These are phyloP conservation scores for Tenodera sinensis DNA, from an alignment of 2,888 invertebrate genomes.

Conservation along the genomic window DNA sequence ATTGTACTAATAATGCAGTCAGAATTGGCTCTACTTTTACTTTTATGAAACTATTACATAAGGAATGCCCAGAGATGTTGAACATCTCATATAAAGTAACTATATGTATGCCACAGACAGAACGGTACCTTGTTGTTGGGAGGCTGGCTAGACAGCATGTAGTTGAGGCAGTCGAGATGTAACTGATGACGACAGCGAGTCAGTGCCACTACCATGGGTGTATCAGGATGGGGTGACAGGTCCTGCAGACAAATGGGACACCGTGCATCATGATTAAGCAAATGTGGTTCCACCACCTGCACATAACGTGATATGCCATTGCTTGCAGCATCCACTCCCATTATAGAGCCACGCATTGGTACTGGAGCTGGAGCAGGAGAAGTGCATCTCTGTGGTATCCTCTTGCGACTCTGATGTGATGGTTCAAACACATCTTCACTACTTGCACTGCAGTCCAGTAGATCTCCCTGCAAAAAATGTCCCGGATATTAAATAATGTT, in stretches of 20 bases:
- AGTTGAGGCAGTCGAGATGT: slow-evolving; percentile 75
- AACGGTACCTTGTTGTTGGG: slow-evolving; percentile 40
- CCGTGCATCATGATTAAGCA: slow-evolving; percentile 49
- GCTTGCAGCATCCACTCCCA: slow-evolving; percentile 54
- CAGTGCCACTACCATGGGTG: slow-evolving; percentile 58
- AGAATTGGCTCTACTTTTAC: no score
- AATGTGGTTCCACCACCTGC: slow-evolving; percentile 60
- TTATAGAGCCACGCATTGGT: slow-evolving; percentile 29
- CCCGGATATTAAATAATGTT: no score
- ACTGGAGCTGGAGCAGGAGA: not conserved
- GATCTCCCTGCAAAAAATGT: slow-evolving; percentile 44
- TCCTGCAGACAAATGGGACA: slow-evolving; percentile 68
- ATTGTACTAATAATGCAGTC: no score
- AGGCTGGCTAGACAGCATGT: slow-evolving; percentile 62
- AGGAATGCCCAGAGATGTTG: no score
- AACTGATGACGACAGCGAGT: slow-evolving; percentile 75
- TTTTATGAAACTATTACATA: no score
- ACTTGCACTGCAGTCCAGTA: slow-evolving; percentile 66
- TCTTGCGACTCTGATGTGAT: slow-evolving; percentile 32
- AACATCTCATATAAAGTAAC: no score
- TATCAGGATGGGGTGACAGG: slow-evolving; percentile 46
- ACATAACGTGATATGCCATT: slow-evolving; percentile 67
- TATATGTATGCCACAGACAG: no score
- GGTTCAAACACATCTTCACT: slow-evolving; percentile 67
- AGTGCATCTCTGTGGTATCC: not conserved